Evolutionary conservation across 2,888 invertebrate species (phyloP).

Genomic region (Agrochola lota): DNA sequence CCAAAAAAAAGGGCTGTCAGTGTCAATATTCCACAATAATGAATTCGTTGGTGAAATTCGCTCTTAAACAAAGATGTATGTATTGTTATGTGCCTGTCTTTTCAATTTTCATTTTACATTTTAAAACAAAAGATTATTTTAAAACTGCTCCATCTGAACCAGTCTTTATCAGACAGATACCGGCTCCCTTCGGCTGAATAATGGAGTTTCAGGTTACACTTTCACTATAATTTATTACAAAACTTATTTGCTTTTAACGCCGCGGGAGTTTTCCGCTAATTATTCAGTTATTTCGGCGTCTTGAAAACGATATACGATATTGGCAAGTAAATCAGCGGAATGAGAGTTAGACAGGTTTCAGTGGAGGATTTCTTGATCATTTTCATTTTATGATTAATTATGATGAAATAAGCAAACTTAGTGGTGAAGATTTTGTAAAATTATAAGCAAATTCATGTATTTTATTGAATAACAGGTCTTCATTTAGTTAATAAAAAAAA

Average conservation of each 20-base stretch:
- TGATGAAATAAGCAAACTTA: slow-evolving; percentile 3
- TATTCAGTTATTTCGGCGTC: slow-evolving; percentile 70
- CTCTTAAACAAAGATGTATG: neutral
- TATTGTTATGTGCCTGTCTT: neutral
- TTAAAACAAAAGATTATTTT: slow-evolving; percentile 18
- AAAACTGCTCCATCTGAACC: slow-evolving; percentile 21
- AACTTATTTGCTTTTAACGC: slow-evolving; percentile 77
- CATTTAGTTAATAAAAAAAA: neutral
- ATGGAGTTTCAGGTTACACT: slow-evolving; percentile 75
- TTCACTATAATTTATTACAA: slow-evolving; percentile 78
- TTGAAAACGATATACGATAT: slow-evolving; percentile 71
- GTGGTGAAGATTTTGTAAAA: slow-evolving; percentile 3
- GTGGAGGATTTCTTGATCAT: slow-evolving; percentile 42
- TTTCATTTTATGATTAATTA: slow-evolving; percentile 49
- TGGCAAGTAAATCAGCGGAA: slow-evolving; percentile 70
- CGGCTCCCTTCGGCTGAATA: slow-evolving; percentile 71
- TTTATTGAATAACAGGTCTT: neutral
- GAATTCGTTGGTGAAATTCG: neutral
- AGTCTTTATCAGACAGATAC: slow-evolving; percentile 61
- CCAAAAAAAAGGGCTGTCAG: neutral
- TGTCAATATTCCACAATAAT: neutral
- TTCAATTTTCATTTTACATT: neutral
- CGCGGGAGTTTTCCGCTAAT: slow-evolving; percentile 71
- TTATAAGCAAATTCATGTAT: neutral
- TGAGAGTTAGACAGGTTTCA: slow-evolving; percentile 33